Base-by-base conservation (phyloP, 2,888 invertebrate genomes). In the Tillus elongatus region DNA sequence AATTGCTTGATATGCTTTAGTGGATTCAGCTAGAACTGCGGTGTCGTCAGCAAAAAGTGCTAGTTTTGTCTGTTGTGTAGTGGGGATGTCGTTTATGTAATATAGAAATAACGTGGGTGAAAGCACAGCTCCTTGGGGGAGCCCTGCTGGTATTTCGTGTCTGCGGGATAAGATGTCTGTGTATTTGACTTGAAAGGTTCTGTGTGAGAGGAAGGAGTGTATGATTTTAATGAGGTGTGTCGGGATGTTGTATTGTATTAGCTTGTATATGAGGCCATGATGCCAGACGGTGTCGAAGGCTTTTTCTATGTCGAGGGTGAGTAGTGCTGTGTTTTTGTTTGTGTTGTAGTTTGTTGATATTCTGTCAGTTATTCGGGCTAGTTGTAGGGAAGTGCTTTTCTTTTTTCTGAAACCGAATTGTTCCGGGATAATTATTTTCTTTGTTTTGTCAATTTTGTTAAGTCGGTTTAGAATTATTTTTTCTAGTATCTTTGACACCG, bases 271-370 rank as follows among this genome's bases (percentile, higher is more conserved):
- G 1, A 40, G 33, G 9, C 36, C 40, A 8, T 40, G 11, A 10
- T 16, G 36, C 40, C 40, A 40, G 2, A 40, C 36, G 4, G 31
- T 15, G 14, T 40, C 40, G 10, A 40, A 40, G 1, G 40, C 36
- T 15, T 40, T 40, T 26, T 32, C 15, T 28, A 28, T 28, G n/a
- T 28, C 28, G 4, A 28, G n/a, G 11, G 10, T 28, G n/a, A n/a
- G 3, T n/a, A 28, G n/a, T 28, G 28, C 28, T n/a, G 28, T 28
- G 4, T 10, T 28, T 28, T 28, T 28, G 11, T 28, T 28, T n/a
- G 4, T 28, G n/a, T 28, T 28, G 11, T 10, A 28, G n/a, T 28
- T 28, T 4, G 4, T 6, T 28, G n/a, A 4, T 6, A 28, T 28
- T n/a, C 11, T 3, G n/a, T 28, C n/a, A 4, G 28, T 28, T n/a